These are phyloP conservation scores for Hypena proboscidalis DNA, from an alignment of 2,888 invertebrate species.

Conservation along the genomic window DNA sequence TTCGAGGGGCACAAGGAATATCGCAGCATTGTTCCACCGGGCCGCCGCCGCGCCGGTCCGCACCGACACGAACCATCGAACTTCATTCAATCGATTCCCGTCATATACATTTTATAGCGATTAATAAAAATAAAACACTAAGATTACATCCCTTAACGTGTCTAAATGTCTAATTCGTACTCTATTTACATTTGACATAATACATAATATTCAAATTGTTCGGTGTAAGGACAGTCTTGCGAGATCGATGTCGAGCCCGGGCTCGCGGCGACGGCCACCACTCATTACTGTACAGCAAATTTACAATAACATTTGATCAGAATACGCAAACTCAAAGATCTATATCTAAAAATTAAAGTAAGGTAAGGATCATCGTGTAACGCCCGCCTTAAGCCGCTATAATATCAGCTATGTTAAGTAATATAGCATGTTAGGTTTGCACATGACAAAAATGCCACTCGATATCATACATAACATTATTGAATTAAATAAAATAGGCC, in stretches of 20 bases:
- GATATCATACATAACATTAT: conserved; percentile 52
- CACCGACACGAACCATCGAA: conserved; percentile 44
- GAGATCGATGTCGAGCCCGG: conserved; percentile 54
- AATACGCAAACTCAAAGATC: conserved; percentile 81
- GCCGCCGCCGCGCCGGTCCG: conserved; percentile 59
- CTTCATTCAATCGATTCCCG: conserved; percentile 48
- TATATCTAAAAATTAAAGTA: conserved; percentile 76
- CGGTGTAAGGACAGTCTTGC: conserved; percentile 73
- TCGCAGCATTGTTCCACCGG: conserved; percentile 77
- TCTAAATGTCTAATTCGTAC: conserved; percentile 79
- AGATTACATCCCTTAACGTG: conserved; percentile 75
- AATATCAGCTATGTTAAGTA: conserved; percentile 81
- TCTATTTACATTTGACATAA: conserved; percentile 80
- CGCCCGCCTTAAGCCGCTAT: conserved; percentile 81
- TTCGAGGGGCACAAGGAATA: conserved; percentile 82
- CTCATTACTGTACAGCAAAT: conserved; percentile 77
- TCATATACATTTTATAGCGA: conserved; percentile 64
- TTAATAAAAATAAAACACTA: conserved; percentile 75
- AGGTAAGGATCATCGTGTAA: conserved; percentile 70
- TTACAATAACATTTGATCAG: conserved; percentile 82
- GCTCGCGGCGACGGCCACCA: conserved; percentile 63
- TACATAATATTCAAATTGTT: conserved; percentile 78
- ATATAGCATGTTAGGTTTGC: conserved; percentile 71
- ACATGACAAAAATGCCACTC: conserved; percentile 74
- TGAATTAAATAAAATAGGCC: conserved; percentile 75